Conservation (phyloP, 2,888 invertebrate genomes). For the Leucoma salicis region DNA sequence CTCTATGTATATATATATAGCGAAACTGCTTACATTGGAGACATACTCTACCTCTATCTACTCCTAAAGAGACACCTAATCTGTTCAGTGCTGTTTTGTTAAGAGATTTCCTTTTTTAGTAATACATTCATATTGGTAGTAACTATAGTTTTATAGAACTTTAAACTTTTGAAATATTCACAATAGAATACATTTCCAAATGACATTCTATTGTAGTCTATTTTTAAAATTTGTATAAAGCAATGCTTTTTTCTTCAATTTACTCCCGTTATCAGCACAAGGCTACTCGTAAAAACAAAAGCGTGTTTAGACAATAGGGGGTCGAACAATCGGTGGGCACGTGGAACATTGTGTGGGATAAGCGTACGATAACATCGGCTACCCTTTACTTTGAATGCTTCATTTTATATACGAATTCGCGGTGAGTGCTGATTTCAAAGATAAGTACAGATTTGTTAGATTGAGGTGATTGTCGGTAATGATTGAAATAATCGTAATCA, state of each 20-base stretch:
- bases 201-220: not conserved
- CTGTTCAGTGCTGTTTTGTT: no score
- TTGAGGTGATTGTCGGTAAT: no score
- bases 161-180: no score
- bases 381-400: slow-evolving; percentile 43
- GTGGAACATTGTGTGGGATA: slow-evolving; percentile 50
- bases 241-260: slow-evolving; percentile 19
- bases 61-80: no score
- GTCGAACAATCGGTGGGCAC: slow-evolving; percentile 47
- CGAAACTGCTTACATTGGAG: no score
- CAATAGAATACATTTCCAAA: not conserved
- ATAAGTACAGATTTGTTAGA: not conserved
- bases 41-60: no score
- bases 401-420: slow-evolving; percentile 9
- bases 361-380: slow-evolving; percentile 44
- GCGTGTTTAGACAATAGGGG: slow-evolving; percentile 48
- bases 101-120: no score
- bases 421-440: not conserved
- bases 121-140: no score
- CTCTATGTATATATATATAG: no score
- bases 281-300: slow-evolving; percentile 47
- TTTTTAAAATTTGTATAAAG: slow-evolving; percentile 9
- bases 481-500: no score
- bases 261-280: slow-evolving; percentile 37
- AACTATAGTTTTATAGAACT: no score